Percentiles rank a stretch among this genome's conserved stretches.
These are phyloP conservation scores for Drosophila hamatofila DNA, from an alignment of 2,888 invertebrate species.

Conservation along the genomic window DNA sequence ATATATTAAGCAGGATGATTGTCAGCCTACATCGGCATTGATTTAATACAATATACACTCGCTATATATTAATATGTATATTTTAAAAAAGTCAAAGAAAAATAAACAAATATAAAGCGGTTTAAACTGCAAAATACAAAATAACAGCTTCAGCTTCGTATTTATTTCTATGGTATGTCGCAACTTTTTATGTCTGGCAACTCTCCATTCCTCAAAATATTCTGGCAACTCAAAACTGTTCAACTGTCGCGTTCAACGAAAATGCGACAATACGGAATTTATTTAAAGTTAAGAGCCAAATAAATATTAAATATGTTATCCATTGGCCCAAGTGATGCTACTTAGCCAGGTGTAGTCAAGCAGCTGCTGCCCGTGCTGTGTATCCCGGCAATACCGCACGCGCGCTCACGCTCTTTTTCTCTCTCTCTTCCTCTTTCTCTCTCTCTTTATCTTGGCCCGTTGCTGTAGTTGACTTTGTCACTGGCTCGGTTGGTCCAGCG, in stretches of 20 bases:
- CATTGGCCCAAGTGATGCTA: slow-evolving; percentile 2
- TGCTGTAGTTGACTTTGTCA: slow-evolving; percentile 55
- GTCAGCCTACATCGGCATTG: neutral
- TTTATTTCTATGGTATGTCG: neutral
- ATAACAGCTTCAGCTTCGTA: neutral
- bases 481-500: slow-evolving; percentile 51
- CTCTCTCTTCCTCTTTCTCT: neutral
- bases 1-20: neutral
- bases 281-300: slow-evolving; percentile 20
- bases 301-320: slow-evolving; percentile 18
- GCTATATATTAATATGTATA: neutral
- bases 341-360: slow-evolving; percentile 14
- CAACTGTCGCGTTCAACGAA: neutral
- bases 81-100: neutral
- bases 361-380: slow-evolving; percentile 37
- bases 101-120: too few species aligned
- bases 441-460: slow-evolving; percentile 2
- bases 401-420: slow-evolving; percentile 23
- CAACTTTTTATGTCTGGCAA: slow-evolving; percentile 15
- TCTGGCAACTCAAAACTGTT: slow-evolving; percentile 24
- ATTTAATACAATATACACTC: neutral
- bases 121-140: neutral
- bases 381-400: slow-evolving; percentile 47
- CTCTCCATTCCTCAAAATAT: neutral
- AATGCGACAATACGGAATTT: slow-evolving; percentile 12